A percentile compares a stretch with the other conserved stretches of the same genome.
phyloP scores from a whole-genome alignment of 1,140 invertebrate species.

The Arion vulgaris region DNA sequence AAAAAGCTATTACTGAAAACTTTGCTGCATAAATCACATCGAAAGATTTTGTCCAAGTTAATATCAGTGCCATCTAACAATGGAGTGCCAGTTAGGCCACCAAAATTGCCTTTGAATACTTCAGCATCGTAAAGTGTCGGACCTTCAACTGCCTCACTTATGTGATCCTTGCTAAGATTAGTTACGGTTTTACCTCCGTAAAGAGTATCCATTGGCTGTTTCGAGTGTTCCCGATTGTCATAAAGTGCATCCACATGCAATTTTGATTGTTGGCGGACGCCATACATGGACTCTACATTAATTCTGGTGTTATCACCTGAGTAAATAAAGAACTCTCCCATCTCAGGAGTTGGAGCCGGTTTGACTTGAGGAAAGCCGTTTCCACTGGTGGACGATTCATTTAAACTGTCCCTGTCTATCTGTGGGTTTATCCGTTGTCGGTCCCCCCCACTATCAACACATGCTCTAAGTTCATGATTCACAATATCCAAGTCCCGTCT shows the following conservation, averaged over 20 bases:
- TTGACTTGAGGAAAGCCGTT: not conserved
- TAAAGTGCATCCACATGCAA: not conserved
- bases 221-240: not conserved
- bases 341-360: not conserved
- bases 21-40: constrained; percentile 27
- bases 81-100: not conserved
- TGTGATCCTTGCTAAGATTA: not conserved
- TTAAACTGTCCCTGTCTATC: not conserved
- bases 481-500: not conserved
- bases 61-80: not conserved
- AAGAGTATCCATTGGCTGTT: not conserved
- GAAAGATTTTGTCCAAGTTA: constrained; percentile 1
- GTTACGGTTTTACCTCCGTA: not conserved
- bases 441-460: not conserved
- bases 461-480: not conserved
- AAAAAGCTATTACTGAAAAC: constrained; percentile 32
- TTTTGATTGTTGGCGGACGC: not conserved
- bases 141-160: not conserved
- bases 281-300: constrained; percentile 9
- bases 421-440: not conserved
- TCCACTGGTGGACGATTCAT: not conserved
- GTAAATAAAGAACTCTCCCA: constrained; percentile 27
- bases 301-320: not conserved
- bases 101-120: not conserved
- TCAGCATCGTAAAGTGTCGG: not conserved